phyloP scores from a whole-genome alignment of 1,140 invertebrate genomes.

The Papilio glaucus region DNA sequence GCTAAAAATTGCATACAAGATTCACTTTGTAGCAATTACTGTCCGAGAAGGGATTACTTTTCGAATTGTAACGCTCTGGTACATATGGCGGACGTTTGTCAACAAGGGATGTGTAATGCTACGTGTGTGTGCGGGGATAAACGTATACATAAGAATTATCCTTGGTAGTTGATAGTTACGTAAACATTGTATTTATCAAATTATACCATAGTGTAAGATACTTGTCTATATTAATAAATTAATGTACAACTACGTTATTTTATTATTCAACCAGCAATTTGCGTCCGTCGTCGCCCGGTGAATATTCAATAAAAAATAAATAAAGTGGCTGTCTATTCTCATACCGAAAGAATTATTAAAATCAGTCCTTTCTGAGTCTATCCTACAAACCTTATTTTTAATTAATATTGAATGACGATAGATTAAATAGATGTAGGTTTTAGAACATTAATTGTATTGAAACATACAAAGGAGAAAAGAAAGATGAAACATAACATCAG shows the following conservation, averaged over 20 bases:
- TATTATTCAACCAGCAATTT: too few relatives aligned
- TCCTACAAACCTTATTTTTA: too few relatives aligned
- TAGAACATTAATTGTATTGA: too few relatives aligned
- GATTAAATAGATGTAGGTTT: too few relatives aligned
- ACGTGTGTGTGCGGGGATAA: slow-evolving; percentile 88
- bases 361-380: too few relatives aligned
- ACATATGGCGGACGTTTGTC: slow-evolving; percentile 83
- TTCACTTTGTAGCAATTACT: slow-evolving; percentile 89
- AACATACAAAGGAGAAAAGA: too few relatives aligned
- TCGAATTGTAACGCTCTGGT: slow-evolving; percentile 88
- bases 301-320: too few relatives aligned
- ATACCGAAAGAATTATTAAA: too few relatives aligned
- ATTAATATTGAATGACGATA: too few relatives aligned
- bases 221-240: slow-evolving; percentile 26
- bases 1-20: slow-evolving; percentile 85
- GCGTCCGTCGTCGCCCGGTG: too few relatives aligned
- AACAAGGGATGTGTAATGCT: slow-evolving; percentile 86
- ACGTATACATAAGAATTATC: slow-evolving; percentile 70
- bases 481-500: too few relatives aligned
- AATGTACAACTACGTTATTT: neutral
- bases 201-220: slow-evolving; percentile 14
- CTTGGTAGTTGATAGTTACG: slow-evolving; percentile 50
- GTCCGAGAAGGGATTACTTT: slow-evolving; percentile 88
- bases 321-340: too few relatives aligned
- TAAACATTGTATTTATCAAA: neutral